Percentiles rank a stretch among this genome's conserved stretches.
Evolutionary conservation across 92 coral and sea anemone genomes (phyloP).

Genomic region (Desmophyllum pertusum): DNA sequence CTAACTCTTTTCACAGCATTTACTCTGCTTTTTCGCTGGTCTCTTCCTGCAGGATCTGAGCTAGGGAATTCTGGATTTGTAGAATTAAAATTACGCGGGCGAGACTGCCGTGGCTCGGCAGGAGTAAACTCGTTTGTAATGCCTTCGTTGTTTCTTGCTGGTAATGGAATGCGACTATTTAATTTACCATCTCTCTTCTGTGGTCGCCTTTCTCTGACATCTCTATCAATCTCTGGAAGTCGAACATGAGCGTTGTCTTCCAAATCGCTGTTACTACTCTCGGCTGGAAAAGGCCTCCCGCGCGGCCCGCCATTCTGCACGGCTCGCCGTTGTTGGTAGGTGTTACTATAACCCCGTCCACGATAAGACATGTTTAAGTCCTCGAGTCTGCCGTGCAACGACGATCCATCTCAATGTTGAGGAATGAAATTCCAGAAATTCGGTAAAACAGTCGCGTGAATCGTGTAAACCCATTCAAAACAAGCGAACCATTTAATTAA

Average conservation of each 20-base stretch:
- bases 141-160: slow-evolving; percentile 29
- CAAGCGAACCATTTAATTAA: not conserved
- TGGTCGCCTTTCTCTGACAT: slow-evolving; percentile 9
- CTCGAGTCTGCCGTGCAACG: not conserved
- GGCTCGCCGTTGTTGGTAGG: slow-evolving; percentile 3
- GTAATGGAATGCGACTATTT: slow-evolving; percentile 68
- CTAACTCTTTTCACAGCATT: slow-evolving; percentile 71
- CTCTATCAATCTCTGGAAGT: slow-evolving; percentile 40
- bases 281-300: slow-evolving; percentile 34
- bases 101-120: slow-evolving; percentile 35
- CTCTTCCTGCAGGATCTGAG: slow-evolving; percentile 23
- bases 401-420: not conserved
- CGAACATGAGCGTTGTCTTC: slow-evolving; percentile 24
- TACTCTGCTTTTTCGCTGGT: slow-evolving; percentile 47
- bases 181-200: slow-evolving; percentile 27
- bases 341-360: slow-evolving; percentile 22
- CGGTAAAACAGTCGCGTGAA: slow-evolving; percentile 21
- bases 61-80: slow-evolving; percentile 29
- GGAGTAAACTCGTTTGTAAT: slow-evolving; percentile 23
- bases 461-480: slow-evolving; percentile 23
- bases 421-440: not conserved
- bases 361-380: slow-evolving; percentile 49
- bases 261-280: slow-evolving; percentile 16
- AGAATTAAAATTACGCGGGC: slow-evolving; percentile 5
- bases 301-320: slow-evolving; percentile 23